These are phyloP conservation scores for Hoplodrina blanda DNA, from an alignment of 2,888 invertebrate genomes.

Conservation along the genomic window DNA sequence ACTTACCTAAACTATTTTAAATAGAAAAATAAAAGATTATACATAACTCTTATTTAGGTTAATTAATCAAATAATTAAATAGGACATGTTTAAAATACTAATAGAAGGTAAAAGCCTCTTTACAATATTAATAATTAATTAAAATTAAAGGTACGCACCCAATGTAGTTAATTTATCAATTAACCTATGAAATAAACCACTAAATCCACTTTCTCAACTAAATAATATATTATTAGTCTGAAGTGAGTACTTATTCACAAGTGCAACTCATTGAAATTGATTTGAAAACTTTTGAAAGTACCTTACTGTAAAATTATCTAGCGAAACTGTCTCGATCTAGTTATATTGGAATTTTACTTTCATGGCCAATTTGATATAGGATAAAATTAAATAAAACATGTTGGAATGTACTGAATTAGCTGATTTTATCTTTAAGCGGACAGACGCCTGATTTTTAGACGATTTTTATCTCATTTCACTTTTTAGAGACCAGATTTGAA, in stretches of 20 bases:
- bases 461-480: background rate
- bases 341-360: slow-evolving; percentile 28
- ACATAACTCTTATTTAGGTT: no score
- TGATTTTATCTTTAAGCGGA: background rate
- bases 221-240: slow-evolving; percentile 42
- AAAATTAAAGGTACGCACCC: no score
- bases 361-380: slow-evolving; percentile 10
- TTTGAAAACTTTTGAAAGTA: slow-evolving; percentile 61
- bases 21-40: no score
- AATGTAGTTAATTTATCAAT: background rate
- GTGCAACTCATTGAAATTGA: slow-evolving; percentile 60
- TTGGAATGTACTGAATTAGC: background rate
- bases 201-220: slow-evolving; percentile 33
- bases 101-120: no score
- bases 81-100: no score
- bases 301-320: slow-evolving; percentile 36
- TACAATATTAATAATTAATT: no score
- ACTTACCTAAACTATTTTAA: no score
- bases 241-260: slow-evolving; percentile 25
- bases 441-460: background rate
- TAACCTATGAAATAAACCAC: slow-evolving; percentile 16
- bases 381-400: slow-evolving; percentile 7
- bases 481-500: no score
- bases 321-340: slow-evolving; percentile 32
- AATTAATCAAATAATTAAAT: no score